A percentile compares a stretch with the other conserved stretches of the same genome.
Evolutionary conservation across 2,797 vertebrate genomes (phyloP).

Genomic region (Propithecus deckenii): DNA sequence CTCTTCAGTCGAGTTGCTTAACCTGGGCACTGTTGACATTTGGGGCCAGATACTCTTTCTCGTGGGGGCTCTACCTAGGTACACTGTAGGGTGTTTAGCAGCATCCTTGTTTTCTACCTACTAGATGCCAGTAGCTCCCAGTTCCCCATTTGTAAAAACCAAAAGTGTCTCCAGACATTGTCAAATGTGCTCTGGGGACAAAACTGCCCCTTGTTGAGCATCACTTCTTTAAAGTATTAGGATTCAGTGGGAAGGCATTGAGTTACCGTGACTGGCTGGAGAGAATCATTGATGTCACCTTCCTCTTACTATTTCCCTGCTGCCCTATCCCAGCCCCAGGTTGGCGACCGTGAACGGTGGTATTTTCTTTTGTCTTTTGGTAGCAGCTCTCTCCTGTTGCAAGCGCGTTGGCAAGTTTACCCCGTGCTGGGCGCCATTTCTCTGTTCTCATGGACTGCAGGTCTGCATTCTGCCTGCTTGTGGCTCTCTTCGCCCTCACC

Average conservation of each 20-base stretch:
- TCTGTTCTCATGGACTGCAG: background rate
- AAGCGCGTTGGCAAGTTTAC: background rate
- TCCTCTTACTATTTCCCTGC: background rate
- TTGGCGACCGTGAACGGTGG: background rate
- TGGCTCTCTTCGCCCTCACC: background rate
- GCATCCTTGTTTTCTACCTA: background rate
- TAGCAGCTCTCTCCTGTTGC: background rate
- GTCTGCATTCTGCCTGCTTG: background rate
- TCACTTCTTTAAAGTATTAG: background rate
- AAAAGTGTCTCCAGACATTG: background rate
- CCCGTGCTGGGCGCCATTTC: rapidly evolving
- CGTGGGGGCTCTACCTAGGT: too few relatives aligned
- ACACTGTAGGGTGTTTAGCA: background rate
- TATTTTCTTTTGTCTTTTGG: background rate
- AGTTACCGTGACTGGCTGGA: background rate
- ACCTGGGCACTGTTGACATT: background rate
- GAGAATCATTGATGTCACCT: background rate
- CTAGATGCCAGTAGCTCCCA: background rate
- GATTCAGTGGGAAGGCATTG: background rate
- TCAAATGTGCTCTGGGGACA: background rate
- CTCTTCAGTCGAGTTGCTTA: background rate
- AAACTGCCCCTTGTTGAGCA: background rate
- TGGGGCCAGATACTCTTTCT: background rate
- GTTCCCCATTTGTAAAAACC: background rate
- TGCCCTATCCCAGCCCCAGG: background rate